Base-by-base conservation (phyloP, 2,888 invertebrate species). In the Nomada flava region DNA sequence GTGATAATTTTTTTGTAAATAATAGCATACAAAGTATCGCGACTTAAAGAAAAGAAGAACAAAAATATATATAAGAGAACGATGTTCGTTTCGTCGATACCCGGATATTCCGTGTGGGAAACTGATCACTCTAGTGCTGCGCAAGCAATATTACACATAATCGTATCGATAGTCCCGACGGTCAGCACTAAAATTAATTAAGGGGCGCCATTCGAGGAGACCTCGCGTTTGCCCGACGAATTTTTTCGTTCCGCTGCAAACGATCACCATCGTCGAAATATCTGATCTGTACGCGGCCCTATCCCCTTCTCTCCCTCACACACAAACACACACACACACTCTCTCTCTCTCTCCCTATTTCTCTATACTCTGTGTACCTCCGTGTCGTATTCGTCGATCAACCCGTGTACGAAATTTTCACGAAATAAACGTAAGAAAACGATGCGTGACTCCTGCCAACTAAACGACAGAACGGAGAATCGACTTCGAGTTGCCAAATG, bases 381-480 rank as follows among this genome's bases (percentile, higher is more conserved):
- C 68, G 64, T 80, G 57, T 60, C 63, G 47, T 47, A 15, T 15
- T 75, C 60, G 63, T 70, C 57, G 64, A 60, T 78, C 63, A 52
- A 52, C 55, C 60, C 65, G 71, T 57, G 60, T 26, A 50, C 65
- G 73, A 71, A 71, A 47, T 44, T 57, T 59, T 62, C 57, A 57
- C 59, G 44, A 67, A 57, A 47, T 55, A 64, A 57, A 74, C 80
- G 83, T 59, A 82, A 80, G 59, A 79, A 78, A 83, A 60, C 85
- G 63, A 86, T 85, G 88, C 90, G 89, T 89, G 79, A 91, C 88
- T 91, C 91, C 91, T 91, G 91, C 91, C 91, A 91, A 89, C 87
- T 80, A 76, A 79, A 75, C n/a, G 76, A 74, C 65, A 77, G 71
- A 71, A 78, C 59, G 59, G 79, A 80, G 59, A 82, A 88, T 84